Percentiles rank a stretch among this genome's conserved stretches.
Evolutionary conservation across 1,140 invertebrate genomes (phyloP).

Genomic region (Papilio polyxenes): DNA sequence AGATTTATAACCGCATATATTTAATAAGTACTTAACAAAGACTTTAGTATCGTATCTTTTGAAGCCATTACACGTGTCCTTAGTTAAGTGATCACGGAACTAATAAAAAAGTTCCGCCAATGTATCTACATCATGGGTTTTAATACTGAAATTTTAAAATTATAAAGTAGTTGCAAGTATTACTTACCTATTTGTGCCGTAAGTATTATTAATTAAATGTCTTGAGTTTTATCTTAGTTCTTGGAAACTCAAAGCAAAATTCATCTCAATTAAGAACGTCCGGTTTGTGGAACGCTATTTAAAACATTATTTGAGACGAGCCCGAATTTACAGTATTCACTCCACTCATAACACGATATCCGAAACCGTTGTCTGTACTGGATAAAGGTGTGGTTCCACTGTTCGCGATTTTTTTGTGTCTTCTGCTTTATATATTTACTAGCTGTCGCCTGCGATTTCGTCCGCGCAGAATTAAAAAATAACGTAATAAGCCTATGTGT

Average conservation of each 20-base stretch:
- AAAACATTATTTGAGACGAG: background rate
- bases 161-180: too few relatives aligned
- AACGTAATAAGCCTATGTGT: too few relatives aligned
- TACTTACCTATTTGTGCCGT: too few relatives aligned
- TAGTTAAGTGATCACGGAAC: background rate
- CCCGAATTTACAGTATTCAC: background rate
- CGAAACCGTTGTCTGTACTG: background rate
- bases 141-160: too few relatives aligned
- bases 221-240: background rate
- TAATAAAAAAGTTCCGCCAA: constrained; percentile 1
- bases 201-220: too few relatives aligned
- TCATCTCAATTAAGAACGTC: background rate
- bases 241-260: background rate
- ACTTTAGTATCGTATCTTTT: background rate
- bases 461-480: too few relatives aligned
- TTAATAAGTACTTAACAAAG: background rate
- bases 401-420: background rate
- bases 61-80: background rate
- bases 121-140: background rate
- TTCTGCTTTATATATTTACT: background rate
- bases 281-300: background rate
- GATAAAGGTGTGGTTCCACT: background rate
- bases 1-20: background rate
- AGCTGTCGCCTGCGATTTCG: too few relatives aligned
- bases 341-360: background rate